Conservation (phyloP, 2,888 invertebrate species). For the Ypsolopha scabrella region DNA sequence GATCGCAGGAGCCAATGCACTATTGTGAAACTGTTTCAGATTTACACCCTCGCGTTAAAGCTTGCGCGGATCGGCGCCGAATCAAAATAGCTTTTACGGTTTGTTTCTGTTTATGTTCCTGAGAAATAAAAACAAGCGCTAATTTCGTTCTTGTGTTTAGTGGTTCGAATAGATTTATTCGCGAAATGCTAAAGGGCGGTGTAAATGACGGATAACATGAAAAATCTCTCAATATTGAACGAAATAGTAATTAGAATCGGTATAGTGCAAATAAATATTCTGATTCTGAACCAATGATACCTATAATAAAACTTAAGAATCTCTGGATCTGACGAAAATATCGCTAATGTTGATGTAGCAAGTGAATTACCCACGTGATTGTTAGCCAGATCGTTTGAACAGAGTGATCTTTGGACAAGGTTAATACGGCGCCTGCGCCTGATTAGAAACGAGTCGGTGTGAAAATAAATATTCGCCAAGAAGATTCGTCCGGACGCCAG, state of each 20-base stretch:
- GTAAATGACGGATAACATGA: no score
- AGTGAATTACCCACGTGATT: background rate
- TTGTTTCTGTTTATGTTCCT: slow-evolving; percentile 20
- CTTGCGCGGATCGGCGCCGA: slow-evolving; percentile 20
- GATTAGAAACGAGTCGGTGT: slow-evolving; percentile 15
- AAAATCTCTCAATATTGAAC: no score
- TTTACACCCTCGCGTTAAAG: slow-evolving; percentile 23
- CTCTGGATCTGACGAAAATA: background rate
- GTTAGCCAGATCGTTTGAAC: background rate
- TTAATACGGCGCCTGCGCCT: slow-evolving; percentile 34
- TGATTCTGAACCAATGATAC: slow-evolving; percentile 4
- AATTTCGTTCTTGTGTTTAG: background rate
- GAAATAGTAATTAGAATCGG: no score
- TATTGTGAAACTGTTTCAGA: slow-evolving; percentile 24
- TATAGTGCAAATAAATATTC: no score
- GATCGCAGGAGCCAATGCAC: slow-evolving; percentile 15
- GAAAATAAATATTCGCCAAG: slow-evolving; percentile 40
- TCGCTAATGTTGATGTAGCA: background rate
- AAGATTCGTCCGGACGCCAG: slow-evolving; percentile 7
- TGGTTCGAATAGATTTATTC: no score
- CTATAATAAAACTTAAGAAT: no score
- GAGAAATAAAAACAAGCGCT: background rate
- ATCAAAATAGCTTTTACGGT: slow-evolving; percentile 34
- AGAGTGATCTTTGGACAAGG: slow-evolving; percentile 48
- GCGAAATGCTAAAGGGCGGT: no score